These are phyloP conservation scores for Xenops minutus DNA, from an alignment of 2,797 vertebrate genomes.

Conservation along the genomic window DNA sequence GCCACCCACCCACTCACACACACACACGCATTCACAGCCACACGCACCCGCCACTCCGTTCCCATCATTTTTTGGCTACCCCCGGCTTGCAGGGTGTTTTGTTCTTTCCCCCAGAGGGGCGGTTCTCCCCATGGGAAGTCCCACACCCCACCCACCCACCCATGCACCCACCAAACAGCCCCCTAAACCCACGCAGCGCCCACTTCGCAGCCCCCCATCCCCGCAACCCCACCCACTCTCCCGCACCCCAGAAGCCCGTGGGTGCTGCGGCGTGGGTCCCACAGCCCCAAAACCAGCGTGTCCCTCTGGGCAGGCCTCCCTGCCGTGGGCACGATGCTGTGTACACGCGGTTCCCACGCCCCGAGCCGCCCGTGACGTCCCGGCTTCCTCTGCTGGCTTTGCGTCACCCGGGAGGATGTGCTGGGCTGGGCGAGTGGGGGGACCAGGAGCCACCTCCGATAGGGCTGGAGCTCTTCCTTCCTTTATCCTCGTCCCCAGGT, in stretches of 20 bases:
- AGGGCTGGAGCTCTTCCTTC: background rate
- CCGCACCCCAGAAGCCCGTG: background rate
- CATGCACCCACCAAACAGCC: background rate
- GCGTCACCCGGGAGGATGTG: conserved; percentile 58
- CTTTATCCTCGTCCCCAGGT: background rate
- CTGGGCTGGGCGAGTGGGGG: background rate
- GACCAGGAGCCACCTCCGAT: background rate
- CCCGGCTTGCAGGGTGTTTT: background rate
- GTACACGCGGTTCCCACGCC: conserved; percentile 58
- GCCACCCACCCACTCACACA: too few relatives aligned
- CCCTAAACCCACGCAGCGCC: background rate
- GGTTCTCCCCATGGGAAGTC: background rate
- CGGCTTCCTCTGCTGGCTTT: conserved; percentile 27
- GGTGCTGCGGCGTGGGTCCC: background rate
- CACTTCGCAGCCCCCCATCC: background rate
- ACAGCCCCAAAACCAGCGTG: too few relatives aligned
- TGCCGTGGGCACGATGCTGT: background rate
- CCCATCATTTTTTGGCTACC: background rate
- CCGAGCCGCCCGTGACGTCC: conserved; percentile 37
- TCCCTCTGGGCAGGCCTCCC: too few relatives aligned
- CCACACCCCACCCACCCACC: background rate
- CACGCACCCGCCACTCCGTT: background rate
- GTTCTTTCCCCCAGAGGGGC: background rate
- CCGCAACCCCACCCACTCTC: background rate
- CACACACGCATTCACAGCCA: too few relatives aligned